Conservation (phyloP, 2,113 vertebrate species). For the Boulengeromyrus knoepffleri region DNA sequence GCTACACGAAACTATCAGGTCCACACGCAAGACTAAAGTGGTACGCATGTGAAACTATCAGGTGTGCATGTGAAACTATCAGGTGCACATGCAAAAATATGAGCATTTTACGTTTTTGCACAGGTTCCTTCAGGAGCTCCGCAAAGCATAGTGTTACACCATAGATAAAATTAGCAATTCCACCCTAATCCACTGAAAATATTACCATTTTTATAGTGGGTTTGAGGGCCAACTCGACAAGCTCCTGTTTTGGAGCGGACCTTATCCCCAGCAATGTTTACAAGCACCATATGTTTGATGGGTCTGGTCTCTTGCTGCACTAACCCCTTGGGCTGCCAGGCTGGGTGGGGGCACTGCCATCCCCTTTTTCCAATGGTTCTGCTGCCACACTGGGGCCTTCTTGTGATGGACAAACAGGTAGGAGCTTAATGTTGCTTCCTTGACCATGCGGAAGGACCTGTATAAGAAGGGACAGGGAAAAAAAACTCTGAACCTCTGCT, state of each 20-base stretch:
- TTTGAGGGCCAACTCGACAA: neutral
- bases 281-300: neutral
- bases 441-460: neutral
- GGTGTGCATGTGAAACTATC: too few species aligned
- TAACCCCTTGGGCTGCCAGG: conserved; percentile 45
- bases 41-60: too few species aligned
- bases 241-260: neutral
- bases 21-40: too few species aligned
- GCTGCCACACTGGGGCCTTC: conserved; percentile 63
- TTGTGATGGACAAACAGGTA: conserved; percentile 45
- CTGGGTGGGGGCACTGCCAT: conserved; percentile 27
- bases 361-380: conserved; percentile 61
- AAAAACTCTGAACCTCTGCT: neutral
- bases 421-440: conserved; percentile 15
- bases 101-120: too few species aligned
- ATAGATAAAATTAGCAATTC: neutral
- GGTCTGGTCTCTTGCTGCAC: neutral
- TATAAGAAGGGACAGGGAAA: conserved; percentile 2
- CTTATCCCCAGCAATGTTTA: neutral
- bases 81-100: too few species aligned
- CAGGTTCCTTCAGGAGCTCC: too few species aligned
- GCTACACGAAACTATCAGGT: too few species aligned
- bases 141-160: neutral
- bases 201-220: neutral
- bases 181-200: neutral